Conservation (phyloP, 2,797 vertebrate genomes). For the Xiphorhynchus erythropygius region DNA sequence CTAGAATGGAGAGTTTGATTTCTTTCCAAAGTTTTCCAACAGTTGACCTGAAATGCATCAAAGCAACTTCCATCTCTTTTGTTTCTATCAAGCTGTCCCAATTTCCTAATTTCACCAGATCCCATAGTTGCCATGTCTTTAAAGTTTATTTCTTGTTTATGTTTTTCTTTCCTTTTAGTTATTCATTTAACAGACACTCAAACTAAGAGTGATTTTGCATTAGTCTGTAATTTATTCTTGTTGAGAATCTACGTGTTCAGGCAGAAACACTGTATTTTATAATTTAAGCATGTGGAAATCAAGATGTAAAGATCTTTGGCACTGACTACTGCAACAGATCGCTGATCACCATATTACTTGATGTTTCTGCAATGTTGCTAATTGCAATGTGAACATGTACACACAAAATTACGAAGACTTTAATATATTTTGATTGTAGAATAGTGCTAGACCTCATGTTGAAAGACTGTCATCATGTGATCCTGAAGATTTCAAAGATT, state of each 20-base stretch:
- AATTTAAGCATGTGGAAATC: background rate
- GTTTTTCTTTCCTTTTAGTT: background rate
- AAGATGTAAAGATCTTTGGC: background rate
- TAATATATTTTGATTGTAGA: background rate
- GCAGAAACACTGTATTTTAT: background rate
- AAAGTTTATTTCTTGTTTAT: constrained; percentile 14
- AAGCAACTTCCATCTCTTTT: background rate
- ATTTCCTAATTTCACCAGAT: constrained; percentile 20
- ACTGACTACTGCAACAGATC: background rate
- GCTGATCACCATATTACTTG: background rate
- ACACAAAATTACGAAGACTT: background rate
- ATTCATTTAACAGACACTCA: constrained; percentile 37
- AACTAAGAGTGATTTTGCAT: constrained; percentile 22
- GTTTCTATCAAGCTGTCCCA: background rate
- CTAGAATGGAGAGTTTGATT: constrained; percentile 13
- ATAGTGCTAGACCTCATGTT: background rate
- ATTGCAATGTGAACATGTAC: background rate
- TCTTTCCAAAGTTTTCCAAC: constrained; percentile 35
- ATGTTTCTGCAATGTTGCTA: background rate
- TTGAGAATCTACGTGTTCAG: constrained; percentile 29
- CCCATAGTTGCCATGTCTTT: constrained; percentile 12
- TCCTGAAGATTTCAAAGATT: background rate
- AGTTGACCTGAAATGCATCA: constrained; percentile 21
- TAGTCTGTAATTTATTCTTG: background rate
- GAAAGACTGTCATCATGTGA: background rate